Conservation (phyloP, 2,888 invertebrate species). For the Kuschelorhynchus macadamiae region DNA sequence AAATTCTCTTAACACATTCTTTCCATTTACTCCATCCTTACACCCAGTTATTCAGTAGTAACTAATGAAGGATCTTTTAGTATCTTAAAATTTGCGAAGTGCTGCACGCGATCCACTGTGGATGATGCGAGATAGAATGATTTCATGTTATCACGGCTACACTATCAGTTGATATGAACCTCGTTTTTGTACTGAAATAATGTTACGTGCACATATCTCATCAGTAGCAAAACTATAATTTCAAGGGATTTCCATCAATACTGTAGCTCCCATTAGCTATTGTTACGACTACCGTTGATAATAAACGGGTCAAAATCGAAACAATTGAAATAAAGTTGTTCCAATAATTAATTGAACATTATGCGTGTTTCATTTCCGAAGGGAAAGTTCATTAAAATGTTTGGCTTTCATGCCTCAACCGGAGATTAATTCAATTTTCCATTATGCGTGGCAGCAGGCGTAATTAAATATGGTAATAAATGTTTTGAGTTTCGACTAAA, state of each 20-base stretch:
- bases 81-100: no score
- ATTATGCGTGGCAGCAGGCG: conserved; percentile 26
- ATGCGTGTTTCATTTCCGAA: conserved; percentile 40
- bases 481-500: conserved; percentile 19
- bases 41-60: no score
- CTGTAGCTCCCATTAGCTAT: conserved; percentile 26
- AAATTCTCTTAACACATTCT: no score
- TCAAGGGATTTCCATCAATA: conserved; percentile 32
- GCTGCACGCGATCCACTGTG: no score
- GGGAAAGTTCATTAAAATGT: conserved; percentile 45
- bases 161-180: no score
- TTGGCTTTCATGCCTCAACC: conserved; percentile 37
- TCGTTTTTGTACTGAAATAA: no score
- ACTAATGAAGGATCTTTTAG: no score
- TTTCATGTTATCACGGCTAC: no score
- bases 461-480: conserved; percentile 41
- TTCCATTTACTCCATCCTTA: no score
- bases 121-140: no score
- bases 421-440: conserved; percentile 44
- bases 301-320: conserved; percentile 37
- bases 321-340: conserved; percentile 46
- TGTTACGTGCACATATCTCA: not conserved
- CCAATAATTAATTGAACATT: conserved; percentile 47
- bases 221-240: conserved; percentile 13
- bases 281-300: conserved; percentile 22